Base-by-base conservation (phyloP, 2,888 invertebrate species). In the Watsonalla cultraria region DNA sequence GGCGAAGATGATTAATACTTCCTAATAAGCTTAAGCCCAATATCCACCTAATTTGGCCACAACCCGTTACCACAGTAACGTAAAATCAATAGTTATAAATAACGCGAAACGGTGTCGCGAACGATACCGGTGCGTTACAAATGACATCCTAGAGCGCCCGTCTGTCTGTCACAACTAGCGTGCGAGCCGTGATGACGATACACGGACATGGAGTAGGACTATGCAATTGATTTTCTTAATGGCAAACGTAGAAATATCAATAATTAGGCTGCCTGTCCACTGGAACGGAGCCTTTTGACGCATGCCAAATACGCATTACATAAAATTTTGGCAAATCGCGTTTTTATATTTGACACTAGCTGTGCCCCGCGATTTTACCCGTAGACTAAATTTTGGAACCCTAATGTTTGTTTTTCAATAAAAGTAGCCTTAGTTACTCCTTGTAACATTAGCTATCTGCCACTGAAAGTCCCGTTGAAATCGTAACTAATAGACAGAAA, bases 111-210 rank as follows among this genome's bases (percentile, higher is more conserved):
- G 50, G 47, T 58, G 60, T 64, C 57, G 58, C 55, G 60, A 58
- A 62, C 60, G 61, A 53, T 51, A 42, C 52, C 47, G 55, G 57
- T 60, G 65, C 71, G 71, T 80, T 70, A 79, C 81, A 83, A 83
- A 83, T 81, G 83, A 82, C 79, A 79, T 82, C 82, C 82, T 77
- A 72, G 49, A 72, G 72, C 73, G 80, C 66, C 78, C 66, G 77
- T 67, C 72, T 70, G 78, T 80, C 78, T 83, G 80, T 82, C 79
- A 75, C 74, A 73, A 68, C 74, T 68, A 66, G 69, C 72, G 65
- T 58, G 57, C 61, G 63, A 56, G 57, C 60, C 61, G 62, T 69
- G 70, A 70, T 59, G 55, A 51, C 52, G 70, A 45, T 60, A 51
- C 35, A 34, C 46, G 45, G 61, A 45, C 48, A 51, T 70, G 74